These are phyloP conservation scores for Andrena chrysosceles DNA, from an alignment of 2,888 invertebrate species.

Conservation along the genomic window DNA sequence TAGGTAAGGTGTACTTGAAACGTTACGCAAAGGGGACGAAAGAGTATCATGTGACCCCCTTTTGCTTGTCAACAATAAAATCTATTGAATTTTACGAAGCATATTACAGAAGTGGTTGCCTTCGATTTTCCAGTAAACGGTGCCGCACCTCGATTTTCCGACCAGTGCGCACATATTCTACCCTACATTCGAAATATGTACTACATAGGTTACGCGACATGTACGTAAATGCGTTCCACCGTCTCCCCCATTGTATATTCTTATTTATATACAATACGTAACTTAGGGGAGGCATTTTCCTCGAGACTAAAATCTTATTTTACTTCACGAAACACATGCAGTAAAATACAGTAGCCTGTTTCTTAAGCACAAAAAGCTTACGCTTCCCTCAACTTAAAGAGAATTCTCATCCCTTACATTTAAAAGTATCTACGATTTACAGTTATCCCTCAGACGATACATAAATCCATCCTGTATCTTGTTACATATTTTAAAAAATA, in stretches of 20 bases:
- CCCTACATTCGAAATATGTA: constrained; percentile 49
- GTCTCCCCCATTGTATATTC: constrained; percentile 10
- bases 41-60: constrained; percentile 41
- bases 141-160: constrained; percentile 61
- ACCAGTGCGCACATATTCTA: constrained; percentile 49
- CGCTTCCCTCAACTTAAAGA: not conserved
- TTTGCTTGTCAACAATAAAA: constrained; percentile 48
- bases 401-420: not conserved
- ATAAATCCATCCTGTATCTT: too few relatives aligned
- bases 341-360: not conserved
- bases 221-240: constrained; percentile 15
- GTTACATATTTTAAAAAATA: too few relatives aligned
- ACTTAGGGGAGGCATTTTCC: not conserved
- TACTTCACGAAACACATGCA: not conserved
- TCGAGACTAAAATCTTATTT: constrained; percentile 8
- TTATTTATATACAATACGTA: constrained; percentile 6
- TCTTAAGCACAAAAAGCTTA: not conserved
- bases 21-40: constrained; percentile 4
- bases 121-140: constrained; percentile 63
- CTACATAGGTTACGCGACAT: constrained; percentile 1
- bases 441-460: not conserved
- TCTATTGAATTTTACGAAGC: constrained; percentile 55
- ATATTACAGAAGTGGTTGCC: constrained; percentile 48
- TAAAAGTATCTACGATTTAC: not conserved
- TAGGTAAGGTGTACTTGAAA: not conserved